Conservation (phyloP, 1,140 invertebrate genomes). For the Pantala flavescens region DNA sequence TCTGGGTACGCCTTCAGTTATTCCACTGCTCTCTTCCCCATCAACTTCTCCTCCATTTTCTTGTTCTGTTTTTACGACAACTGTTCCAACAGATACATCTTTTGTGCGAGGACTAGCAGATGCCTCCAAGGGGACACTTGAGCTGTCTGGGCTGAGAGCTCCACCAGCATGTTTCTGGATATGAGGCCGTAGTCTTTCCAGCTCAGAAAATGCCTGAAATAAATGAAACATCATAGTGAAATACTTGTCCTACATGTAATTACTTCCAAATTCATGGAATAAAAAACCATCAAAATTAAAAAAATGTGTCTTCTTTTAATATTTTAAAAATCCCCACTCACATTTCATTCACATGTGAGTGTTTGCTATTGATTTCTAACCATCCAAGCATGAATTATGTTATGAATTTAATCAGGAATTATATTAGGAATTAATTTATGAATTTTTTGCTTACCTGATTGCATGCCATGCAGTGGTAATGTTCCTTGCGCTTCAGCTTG, state of each 20-base stretch:
- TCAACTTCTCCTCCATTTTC: conserved; percentile 17
- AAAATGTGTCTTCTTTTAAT: too few relatives aligned
- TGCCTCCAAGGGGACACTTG: conserved; percentile 38
- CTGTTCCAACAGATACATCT: not conserved
- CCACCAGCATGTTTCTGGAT: conserved; percentile 57
- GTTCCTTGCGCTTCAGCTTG: conserved; percentile 72
- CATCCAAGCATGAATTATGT: too few relatives aligned
- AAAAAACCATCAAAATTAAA: too few relatives aligned
- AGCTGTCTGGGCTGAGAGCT: conserved; percentile 35
- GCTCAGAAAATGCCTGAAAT: conserved; percentile 51
- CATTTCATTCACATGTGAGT: too few relatives aligned
- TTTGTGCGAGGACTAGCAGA: not conserved
- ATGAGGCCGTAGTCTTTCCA: conserved; percentile 54
- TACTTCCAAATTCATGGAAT: not conserved
- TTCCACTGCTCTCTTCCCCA: conserved; percentile 9
- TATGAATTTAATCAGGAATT: too few relatives aligned
- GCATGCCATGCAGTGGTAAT: conserved; percentile 79
- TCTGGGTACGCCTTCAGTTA: not conserved
- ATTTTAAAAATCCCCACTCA: too few relatives aligned
- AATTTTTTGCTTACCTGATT: conserved; percentile 62
- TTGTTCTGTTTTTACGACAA: not conserved
- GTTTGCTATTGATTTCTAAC: too few relatives aligned
- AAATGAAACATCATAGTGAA: conserved; percentile 14
- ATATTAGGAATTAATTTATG: too few relatives aligned
- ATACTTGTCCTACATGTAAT: not conserved